phyloP scores from a whole-genome alignment of 2,113 vertebrate species.

The Equus przewalskii region DNA sequence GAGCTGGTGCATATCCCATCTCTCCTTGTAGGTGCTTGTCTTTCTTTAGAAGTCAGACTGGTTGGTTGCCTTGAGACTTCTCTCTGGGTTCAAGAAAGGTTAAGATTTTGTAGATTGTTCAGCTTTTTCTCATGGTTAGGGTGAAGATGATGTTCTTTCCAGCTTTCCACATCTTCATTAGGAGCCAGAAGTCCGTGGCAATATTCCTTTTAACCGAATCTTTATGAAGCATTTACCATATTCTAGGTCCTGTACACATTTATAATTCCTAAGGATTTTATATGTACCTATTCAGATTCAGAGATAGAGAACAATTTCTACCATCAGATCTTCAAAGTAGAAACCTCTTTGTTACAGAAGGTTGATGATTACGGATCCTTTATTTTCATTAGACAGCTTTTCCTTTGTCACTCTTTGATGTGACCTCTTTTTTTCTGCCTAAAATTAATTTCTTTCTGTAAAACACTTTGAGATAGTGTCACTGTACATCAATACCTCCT shows the following conservation, averaged over 20 bases:
- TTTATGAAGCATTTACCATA: not conserved
- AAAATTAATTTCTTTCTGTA: constrained; percentile 28
- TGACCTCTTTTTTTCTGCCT: not conserved
- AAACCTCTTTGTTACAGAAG: not conserved
- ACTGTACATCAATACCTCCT: not conserved
- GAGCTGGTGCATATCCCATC: not conserved
- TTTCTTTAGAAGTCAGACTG: not conserved
- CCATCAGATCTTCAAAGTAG: not conserved
- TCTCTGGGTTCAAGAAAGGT: not conserved
- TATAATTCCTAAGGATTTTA: constrained; percentile 14
- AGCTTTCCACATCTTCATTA: not conserved
- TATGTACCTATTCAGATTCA: not conserved
- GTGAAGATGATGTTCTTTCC: not conserved
- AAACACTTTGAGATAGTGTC: not conserved
- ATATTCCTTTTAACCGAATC: constrained; percentile 16
- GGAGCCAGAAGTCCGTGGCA: not conserved
- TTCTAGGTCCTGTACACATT: not conserved
- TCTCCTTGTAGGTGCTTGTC: not conserved
- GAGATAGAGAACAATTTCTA: not conserved
- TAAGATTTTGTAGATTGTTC: constrained; percentile 14
- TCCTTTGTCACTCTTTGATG: not conserved
- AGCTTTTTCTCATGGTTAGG: not conserved
- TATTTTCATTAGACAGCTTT: not conserved
- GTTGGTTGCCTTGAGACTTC: not conserved
- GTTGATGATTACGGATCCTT: not conserved